A percentile compares a stretch with the other conserved stretches of the same genome.
Evolutionary conservation across 2,888 invertebrate species (phyloP).

Genomic region (Drosophila sordidula): DNA sequence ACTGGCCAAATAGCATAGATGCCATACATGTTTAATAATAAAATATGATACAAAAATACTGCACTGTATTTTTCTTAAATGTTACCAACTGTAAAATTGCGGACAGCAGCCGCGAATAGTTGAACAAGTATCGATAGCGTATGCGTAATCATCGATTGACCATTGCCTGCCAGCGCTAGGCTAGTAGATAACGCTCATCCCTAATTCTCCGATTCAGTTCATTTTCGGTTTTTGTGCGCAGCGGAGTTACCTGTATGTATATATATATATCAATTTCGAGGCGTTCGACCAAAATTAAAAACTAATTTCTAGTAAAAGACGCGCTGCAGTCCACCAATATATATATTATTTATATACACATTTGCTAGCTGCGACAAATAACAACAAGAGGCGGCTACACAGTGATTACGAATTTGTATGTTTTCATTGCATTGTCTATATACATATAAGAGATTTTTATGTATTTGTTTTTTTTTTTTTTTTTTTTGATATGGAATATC

Average conservation of each 20-base stretch:
- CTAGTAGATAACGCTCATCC: conserved; percentile 30
- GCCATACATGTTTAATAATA: no score
- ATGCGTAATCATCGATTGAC: conserved; percentile 1
- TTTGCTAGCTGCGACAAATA: conserved; percentile 30
- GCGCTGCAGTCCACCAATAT: conserved; percentile 39
- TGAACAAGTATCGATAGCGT: conserved; percentile 7
- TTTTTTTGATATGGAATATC: conserved; percentile 9
- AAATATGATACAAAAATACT: not conserved
- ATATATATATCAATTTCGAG: conserved; percentile 23
- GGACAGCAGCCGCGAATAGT: not conserved
- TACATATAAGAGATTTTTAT: conserved; percentile 32
- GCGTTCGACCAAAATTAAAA: conserved; percentile 40
- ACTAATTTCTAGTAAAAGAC: conserved; percentile 43
- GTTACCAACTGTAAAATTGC: not conserved
- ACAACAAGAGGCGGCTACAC: conserved; percentile 27
- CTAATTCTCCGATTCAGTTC: conserved; percentile 47
- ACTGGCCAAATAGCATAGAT: no score
- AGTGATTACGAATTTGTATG: conserved; percentile 68
- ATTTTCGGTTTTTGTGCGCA: conserved; percentile 59
- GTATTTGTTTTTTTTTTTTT: conserved; percentile 21
- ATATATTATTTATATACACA: not conserved
- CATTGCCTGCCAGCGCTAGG: conserved; percentile 1
- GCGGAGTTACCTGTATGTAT: conserved; percentile 31
- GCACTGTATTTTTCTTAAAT: not conserved
- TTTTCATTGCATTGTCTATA: conserved; percentile 34